These are phyloP conservation scores for Ganaspis brasiliensis DNA, from an alignment of 2,888 invertebrate species.

Conservation along the genomic window DNA sequence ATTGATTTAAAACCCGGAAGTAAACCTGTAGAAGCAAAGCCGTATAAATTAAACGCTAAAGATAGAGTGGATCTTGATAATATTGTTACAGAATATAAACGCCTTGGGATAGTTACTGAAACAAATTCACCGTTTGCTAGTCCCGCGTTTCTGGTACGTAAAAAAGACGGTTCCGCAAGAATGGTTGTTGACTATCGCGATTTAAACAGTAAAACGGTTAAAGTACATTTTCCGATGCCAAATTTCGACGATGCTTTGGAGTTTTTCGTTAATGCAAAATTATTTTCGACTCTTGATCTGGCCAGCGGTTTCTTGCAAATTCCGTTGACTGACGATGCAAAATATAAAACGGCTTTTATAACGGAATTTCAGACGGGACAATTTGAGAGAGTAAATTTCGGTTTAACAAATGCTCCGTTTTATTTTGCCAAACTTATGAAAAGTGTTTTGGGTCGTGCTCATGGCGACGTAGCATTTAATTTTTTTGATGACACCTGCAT, in stretches of 20 bases:
- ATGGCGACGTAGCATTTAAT: background rate
- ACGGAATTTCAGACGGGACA: background rate
- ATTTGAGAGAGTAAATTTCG: background rate
- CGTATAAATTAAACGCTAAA: slow-evolving; percentile 46
- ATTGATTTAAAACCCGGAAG: slow-evolving; percentile 20
- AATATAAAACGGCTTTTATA: slow-evolving; percentile 23
- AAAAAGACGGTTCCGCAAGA: too few relatives aligned
- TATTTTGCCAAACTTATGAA: background rate
- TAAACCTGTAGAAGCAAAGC: slow-evolving; percentile 22
- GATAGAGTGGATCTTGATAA: slow-evolving; percentile 46
- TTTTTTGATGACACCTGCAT: background rate
- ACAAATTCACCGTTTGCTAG: too few relatives aligned
- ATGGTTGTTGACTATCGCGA: too few relatives aligned
- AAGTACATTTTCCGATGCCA: too few relatives aligned
- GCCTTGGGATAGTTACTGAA: too few relatives aligned
- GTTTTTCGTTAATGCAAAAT: slow-evolving; percentile 42
- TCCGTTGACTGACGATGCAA: slow-evolving; percentile 33
- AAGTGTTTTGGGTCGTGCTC: background rate
- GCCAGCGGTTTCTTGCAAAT: slow-evolving; percentile 48
- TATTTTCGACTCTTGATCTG: slow-evolving; percentile 53
- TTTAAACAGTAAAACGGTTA: too few relatives aligned
- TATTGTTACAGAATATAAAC: slow-evolving; percentile 45
- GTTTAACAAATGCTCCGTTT: background rate
- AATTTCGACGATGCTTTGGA: slow-evolving; percentile 60
- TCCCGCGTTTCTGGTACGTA: too few relatives aligned